Percentiles rank a stretch among this genome's conserved stretches.
Conservation (phyloP, 2,797 vertebrate species). For the Silurus aristotelis region DNA sequence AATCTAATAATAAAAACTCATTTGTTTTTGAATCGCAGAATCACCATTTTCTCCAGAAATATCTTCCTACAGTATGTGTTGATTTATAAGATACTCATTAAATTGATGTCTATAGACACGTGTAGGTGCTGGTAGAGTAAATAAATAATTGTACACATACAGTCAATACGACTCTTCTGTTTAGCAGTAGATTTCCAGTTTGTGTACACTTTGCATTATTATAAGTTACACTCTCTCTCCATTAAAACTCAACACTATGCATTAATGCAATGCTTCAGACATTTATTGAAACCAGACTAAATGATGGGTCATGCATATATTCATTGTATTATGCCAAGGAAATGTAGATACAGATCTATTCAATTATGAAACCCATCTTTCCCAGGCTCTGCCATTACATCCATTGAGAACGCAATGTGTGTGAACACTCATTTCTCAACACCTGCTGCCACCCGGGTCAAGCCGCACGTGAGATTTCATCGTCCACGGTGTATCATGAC, state of each 20-base stretch:
- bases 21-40: neutral
- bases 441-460: conserved; percentile 30
- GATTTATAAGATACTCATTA: neutral
- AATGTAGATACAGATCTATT: neutral
- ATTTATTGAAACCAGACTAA: neutral
- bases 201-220: neutral
- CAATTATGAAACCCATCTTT: conserved; percentile 8
- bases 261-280: neutral
- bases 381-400: neutral
- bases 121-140: conserved; percentile 4
- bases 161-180: neutral
- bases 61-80: neutral
- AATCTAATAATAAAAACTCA: neutral
- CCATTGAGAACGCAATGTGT: neutral
- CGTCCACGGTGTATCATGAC: conserved; percentile 23
- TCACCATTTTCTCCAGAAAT: neutral
- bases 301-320: neutral
- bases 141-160: neutral
- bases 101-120: conserved; percentile 6
- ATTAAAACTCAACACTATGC: neutral
- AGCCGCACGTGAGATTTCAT: conserved; percentile 48
- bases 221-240: neutral
- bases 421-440: conserved; percentile 15
- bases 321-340: neutral
- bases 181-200: neutral